Percentiles rank a stretch among this genome's conserved stretches.
Conservation (phyloP, 1,140 invertebrate species). For the Solen grandis region DNA sequence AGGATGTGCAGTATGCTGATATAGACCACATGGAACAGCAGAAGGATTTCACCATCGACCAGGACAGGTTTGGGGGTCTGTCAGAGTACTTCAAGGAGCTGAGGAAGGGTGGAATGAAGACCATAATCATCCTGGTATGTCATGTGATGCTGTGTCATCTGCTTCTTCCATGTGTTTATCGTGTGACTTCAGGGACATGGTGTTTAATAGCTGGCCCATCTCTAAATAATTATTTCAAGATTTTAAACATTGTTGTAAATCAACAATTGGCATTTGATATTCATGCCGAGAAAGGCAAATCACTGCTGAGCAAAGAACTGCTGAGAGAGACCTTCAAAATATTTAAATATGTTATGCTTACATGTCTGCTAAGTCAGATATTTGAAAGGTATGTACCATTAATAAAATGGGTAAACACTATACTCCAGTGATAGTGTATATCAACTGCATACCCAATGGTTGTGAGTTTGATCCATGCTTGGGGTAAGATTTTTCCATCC, state of each 20-base stretch:
- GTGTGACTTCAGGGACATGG: no score
- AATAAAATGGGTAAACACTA: no score
- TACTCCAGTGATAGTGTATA: no score
- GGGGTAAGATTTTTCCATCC: no score
- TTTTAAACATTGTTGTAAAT: background rate
- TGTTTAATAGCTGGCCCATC: background rate
- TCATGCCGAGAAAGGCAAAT: background rate
- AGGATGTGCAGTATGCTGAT: constrained; percentile 92
- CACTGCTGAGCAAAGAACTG: background rate
- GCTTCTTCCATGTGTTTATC: background rate
- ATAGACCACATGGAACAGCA: constrained; percentile 94
- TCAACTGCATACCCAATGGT: no score
- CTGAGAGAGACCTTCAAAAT: background rate
- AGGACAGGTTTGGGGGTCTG: constrained; percentile 85
- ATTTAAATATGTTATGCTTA: no score
- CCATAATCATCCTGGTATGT: constrained; percentile 74
- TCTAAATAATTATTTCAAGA: background rate
- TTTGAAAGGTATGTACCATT: no score
- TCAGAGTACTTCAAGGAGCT: constrained; percentile 88
- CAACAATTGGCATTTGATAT: background rate
- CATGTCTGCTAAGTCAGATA: no score
- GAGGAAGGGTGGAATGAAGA: constrained; percentile 82
- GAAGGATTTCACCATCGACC: constrained; percentile 93
- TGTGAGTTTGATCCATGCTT: no score
- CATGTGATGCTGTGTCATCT: background rate